Evolutionary conservation across 2,888 invertebrate genomes (phyloP).

Genomic region (Thysanoteuthis rhombus): DNA sequence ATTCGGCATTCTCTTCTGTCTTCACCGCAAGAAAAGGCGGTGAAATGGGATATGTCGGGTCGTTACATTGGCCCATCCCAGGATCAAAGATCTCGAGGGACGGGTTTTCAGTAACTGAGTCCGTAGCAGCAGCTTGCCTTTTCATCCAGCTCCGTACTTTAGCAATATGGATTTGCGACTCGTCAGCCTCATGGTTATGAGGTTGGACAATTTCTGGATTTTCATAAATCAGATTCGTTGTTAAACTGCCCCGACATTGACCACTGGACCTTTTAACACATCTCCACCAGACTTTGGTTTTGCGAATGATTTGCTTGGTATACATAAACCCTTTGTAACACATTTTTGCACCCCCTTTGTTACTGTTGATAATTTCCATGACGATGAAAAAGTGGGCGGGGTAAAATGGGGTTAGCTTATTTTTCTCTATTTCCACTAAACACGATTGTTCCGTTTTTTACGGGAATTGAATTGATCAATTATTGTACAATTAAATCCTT

Average conservation of each 20-base stretch:
- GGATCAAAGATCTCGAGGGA: no score
- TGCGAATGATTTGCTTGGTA: background rate
- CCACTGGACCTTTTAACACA: background rate
- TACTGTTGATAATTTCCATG: constrained; percentile 14
- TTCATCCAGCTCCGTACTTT: background rate
- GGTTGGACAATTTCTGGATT: background rate
- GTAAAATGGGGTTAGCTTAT: no score
- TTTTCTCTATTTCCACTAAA: no score
- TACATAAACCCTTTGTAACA: background rate
- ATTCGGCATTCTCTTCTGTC: no score
- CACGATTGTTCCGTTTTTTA: no score
- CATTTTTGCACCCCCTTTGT: background rate
- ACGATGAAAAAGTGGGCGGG: no score
- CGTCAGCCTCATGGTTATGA: background rate
- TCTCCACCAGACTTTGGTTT: background rate
- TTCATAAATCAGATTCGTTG: background rate
- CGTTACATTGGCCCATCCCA: no score
- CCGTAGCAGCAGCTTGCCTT: background rate
- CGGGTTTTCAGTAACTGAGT: no score
- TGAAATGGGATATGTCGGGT: no score
- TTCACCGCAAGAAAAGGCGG: no score
- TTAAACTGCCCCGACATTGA: background rate
- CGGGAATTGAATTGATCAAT: no score
- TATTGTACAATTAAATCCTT: no score
- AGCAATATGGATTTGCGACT: background rate